Evolutionary conservation across 2,113 vertebrate species (phyloP).

Genomic region (Oenanthe melanoleuca): DNA sequence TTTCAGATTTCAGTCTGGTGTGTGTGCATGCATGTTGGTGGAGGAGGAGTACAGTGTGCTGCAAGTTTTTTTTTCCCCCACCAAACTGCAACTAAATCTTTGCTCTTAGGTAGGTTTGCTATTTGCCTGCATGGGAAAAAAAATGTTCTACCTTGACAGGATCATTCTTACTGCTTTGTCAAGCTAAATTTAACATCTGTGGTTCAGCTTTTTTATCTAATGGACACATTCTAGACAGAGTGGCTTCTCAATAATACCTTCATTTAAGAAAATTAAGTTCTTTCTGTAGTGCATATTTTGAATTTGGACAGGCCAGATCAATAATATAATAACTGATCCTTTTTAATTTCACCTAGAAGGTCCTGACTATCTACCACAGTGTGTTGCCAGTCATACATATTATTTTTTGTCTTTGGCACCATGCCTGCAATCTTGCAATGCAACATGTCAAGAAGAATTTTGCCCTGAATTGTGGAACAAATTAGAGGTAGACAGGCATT

Average conservation of each 20-base stretch:
- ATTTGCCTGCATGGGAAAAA: neutral
- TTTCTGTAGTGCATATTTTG: neutral
- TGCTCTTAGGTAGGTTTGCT: neutral
- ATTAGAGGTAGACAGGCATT: conserved; percentile 39
- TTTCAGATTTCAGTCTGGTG: accelerated
- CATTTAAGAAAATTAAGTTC: neutral
- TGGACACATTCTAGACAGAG: neutral
- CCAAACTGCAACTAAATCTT: neutral
- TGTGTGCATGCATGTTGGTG: no score
- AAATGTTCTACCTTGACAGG: neutral
- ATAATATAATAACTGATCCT: neutral
- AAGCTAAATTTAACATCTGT: neutral
- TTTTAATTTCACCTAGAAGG: neutral
- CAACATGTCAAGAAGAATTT: neutral
- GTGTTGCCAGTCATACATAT: accelerated
- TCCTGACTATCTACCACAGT: neutral
- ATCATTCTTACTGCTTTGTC: neutral
- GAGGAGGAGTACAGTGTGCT: neutral
- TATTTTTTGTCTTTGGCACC: neutral
- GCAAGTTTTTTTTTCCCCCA: neutral
- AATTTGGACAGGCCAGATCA: neutral
- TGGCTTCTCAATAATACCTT: neutral
- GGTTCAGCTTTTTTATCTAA: neutral
- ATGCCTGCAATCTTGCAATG: neutral
- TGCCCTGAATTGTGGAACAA: conserved; percentile 27